Base-by-base conservation (phyloP, 2,888 invertebrate genomes). In the Tineola bisselliella region DNA sequence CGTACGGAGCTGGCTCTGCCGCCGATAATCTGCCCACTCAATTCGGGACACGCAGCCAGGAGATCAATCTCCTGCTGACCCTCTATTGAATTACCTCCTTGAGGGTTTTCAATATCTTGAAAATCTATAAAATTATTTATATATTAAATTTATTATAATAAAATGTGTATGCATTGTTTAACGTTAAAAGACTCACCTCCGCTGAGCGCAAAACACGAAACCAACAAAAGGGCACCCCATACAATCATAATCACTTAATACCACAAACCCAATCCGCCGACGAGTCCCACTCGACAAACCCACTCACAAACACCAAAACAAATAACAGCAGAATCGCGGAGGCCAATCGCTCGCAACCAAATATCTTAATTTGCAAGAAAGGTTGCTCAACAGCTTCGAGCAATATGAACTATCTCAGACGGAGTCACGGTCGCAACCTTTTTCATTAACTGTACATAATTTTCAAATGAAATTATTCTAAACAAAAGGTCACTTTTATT, bases 1-100 rank as follows among this genome's bases (percentile, higher is more conserved):
- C 71, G 74, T 10, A 87, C 76, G 0, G 84, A 80, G 25, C 84
- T 84, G 0, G 82, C 72, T 19, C 75, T 66, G 0, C 87, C 87
- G 0, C 87, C 87, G 8, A 87, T 84, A 52, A 87, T 87, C 72
- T 87, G 84, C 0, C 84, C 86, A 25, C 77, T 84, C 0, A 86
- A 69, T 63, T 84, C 86, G 0, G 86, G 86, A 31, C 87, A 87
- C 0, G 68, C 76, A 1, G 76, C 78, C 61, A 79, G 65, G 6
- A 62, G 31, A 15, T 38, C 63, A 11, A 63, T 11, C 13, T 62
- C 62, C n/a, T 61, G 61, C 5, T 44, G 8, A 31, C 31, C 31
- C 13, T 48, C 48, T 17, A 48, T 48, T 6, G 48, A 15, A 17
- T 48, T 48, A 17, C 8, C 48, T 3, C 15, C 48, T 17, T 48